Conservation (phyloP, 2,888 invertebrate species). For the Acleris cristana region DNA sequence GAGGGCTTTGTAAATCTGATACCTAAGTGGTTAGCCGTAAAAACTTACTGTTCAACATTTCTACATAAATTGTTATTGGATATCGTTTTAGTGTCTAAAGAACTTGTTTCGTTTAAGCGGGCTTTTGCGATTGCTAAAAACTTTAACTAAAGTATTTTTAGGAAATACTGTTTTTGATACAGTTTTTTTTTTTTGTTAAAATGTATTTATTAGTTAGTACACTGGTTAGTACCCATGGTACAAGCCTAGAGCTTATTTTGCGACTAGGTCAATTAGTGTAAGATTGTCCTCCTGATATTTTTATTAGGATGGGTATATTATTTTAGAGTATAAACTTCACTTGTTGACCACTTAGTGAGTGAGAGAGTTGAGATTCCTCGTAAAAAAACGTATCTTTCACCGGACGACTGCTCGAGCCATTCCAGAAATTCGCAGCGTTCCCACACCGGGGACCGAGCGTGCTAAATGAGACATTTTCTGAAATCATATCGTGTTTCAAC, state of each 20-base stretch:
- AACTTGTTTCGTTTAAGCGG: neutral
- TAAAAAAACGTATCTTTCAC: constrained; percentile 34
- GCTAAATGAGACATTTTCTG: constrained; percentile 62
- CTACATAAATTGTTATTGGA: constrained; percentile 48
- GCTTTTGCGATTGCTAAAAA: no score
- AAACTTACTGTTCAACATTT: constrained; percentile 68
- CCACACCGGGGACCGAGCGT: constrained; percentile 51
- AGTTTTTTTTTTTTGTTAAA: no score
- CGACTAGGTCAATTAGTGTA: no score
- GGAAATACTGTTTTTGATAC: no score
- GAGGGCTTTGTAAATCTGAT: constrained; percentile 45
- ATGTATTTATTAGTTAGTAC: no score
- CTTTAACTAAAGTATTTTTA: no score
- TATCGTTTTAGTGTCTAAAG: constrained; percentile 10
- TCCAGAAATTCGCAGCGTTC: constrained; percentile 52
- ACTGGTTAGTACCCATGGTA: no score
- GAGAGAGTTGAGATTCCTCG: neutral
- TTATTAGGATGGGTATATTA: no score
- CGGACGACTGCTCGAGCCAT: constrained; percentile 48
- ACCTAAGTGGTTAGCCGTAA: constrained; percentile 54
- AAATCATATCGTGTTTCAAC: constrained; percentile 56
- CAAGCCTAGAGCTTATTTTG: no score
- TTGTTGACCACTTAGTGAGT: no score
- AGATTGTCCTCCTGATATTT: no score
- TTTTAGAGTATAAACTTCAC: no score